phyloP scores from a whole-genome alignment of 2,797 vertebrate species.

The Macropus fuliginosus region DNA sequence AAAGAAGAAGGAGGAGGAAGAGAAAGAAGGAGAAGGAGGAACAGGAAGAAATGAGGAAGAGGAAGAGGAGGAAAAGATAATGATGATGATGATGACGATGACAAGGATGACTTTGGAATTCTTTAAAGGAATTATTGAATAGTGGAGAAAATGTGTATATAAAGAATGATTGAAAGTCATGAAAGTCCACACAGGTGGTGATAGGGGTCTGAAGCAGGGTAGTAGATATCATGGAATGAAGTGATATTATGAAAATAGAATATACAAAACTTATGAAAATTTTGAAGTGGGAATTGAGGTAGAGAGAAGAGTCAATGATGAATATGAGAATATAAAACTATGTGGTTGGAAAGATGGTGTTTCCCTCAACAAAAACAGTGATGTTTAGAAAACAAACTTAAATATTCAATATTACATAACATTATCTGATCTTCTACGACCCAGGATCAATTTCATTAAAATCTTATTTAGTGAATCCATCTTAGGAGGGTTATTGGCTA shows the following conservation, averaged over 20 bases:
- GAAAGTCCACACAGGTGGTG: background rate
- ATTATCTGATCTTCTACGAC: background rate
- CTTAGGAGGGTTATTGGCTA: background rate
- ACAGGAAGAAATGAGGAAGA: no score
- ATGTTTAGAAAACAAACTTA: background rate
- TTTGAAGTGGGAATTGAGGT: background rate
- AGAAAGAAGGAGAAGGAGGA: no score
- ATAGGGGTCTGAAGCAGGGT: background rate
- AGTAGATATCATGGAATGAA: background rate
- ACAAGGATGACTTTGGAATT: background rate
- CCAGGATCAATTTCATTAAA: background rate
- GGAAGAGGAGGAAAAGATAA: no score
- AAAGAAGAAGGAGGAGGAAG: no score
- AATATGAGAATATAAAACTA: background rate
- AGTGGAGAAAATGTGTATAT: background rate
- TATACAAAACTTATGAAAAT: background rate
- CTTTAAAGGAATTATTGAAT: background rate
- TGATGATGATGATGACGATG: no score
- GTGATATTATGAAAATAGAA: background rate
- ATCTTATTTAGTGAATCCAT: background rate
- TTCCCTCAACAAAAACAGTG: background rate
- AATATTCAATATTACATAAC: background rate
- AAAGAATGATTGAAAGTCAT: background rate
- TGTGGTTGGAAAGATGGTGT: background rate
- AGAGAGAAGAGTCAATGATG: background rate